These are phyloP conservation scores for Onthophagus sagittarius DNA, from an alignment of 2,888 invertebrate genomes.

Conservation along the genomic window DNA sequence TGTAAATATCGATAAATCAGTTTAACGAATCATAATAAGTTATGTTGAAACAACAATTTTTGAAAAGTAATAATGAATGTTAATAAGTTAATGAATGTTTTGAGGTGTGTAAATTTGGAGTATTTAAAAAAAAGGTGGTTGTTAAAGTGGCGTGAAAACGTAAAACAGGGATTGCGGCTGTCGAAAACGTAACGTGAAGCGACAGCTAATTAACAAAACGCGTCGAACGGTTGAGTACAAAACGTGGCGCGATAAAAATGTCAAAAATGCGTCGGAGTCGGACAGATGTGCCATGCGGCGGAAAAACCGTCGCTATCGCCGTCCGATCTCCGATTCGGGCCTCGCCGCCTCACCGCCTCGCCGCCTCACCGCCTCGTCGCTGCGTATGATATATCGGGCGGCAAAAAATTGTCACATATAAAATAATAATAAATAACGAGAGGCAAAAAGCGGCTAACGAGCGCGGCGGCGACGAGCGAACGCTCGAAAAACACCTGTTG, in stretches of 20 bases:
- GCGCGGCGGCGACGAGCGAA: slow-evolving; percentile 27
- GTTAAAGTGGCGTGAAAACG: neutral
- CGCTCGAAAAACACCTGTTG: slow-evolving; percentile 38
- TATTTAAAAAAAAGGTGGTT: neutral
- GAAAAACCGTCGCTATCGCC: slow-evolving; percentile 13
- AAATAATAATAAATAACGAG: slow-evolving; percentile 38
- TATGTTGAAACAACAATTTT: no score
- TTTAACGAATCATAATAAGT: no score
- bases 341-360: neutral
- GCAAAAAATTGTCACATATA: slow-evolving; percentile 35
- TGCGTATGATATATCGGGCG: slow-evolving; percentile 21
- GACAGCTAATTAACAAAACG: slow-evolving; percentile 12
- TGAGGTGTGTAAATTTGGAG: neutral
- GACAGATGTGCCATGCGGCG: slow-evolving; percentile 10
- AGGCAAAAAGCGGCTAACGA: slow-evolving; percentile 35
- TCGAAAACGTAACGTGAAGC: neutral
- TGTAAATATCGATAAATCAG: no score
- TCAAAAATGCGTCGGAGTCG: slow-evolving; percentile 20
- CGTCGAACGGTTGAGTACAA: neutral
- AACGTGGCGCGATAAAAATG: slow-evolving; percentile 17
- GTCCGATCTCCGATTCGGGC: neutral
- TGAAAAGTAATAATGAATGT: no score
- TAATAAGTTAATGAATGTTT: no score
- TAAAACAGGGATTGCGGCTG: neutral
- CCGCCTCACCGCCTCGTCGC: neutral